Evolutionary conservation across 2,888 invertebrate species (phyloP), one percentile per base, ranked within the genome.

Genomic region (Hemistola chrysoprasaria): DNA sequence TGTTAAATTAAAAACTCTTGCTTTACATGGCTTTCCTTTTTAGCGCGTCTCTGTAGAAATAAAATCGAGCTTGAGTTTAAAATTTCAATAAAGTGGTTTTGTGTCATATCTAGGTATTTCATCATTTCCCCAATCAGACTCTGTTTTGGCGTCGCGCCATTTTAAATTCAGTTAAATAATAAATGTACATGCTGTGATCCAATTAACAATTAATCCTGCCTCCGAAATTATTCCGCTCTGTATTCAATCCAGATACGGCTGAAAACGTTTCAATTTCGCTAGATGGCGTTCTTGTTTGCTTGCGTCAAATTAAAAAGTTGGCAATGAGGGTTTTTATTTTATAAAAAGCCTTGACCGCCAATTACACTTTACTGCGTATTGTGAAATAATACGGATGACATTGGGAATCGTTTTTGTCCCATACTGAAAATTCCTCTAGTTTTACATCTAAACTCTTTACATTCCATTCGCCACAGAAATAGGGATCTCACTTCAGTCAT

Each of bases 201-300:
- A 80, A 82, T 84, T 82, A 77, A 75, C 74, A 74, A 80, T 80
- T 80, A 80, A 84, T 81, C 79, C 78, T 56, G 59, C 65, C 65
- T 61, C 62, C 60, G 53, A 65, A 65, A 52, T 16, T 2, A 16
- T 16, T 62, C 65, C 67, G 66, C 70, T 67, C 71, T 56, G 68
- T 65, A 69, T 79, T 75, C 75, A 74, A 77, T 79, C 71, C 72
- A 68, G 67, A 72, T 74, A 67, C 62, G 60, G 63, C 62, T 50
- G 55, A 56, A 69, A n/a, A n/a, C 69, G 72, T 79, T 80, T 77
- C 69, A 76, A 78, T 79, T 80, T 73, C 66, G 65, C 61, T 65
- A 67, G 71, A 71, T 72, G 68, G 64, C 59, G 66, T 71, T 75
- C 71, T 75, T 78, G 73, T 78, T 80, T 77, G 70, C 59, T 56